Percentiles rank a stretch among this genome's conserved stretches.
Evolutionary conservation across 2,888 invertebrate species (phyloP).

Genomic region (Hypomecis atomaria): DNA sequence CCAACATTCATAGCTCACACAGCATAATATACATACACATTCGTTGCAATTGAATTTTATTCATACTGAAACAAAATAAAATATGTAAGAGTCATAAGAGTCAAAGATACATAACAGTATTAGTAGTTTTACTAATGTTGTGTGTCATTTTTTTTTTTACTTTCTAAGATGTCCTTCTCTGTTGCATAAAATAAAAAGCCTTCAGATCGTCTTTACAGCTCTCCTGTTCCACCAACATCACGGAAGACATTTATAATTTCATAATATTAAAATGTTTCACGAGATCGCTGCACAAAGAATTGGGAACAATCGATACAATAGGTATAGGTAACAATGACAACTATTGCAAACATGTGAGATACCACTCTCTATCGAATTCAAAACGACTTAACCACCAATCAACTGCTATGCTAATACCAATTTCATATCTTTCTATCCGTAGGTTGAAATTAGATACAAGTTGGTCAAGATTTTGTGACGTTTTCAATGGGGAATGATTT

Average conservation of each 20-base stretch:
- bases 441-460: conserved; percentile 28
- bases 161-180: too few relatives aligned
- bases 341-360: conserved; percentile 81
- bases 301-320: conserved; percentile 78
- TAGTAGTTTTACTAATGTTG: too few relatives aligned
- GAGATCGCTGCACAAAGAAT: conserved; percentile 74
- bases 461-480: conserved; percentile 3
- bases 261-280: conserved; percentile 84
- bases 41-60: too few relatives aligned
- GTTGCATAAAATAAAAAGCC: not conserved
- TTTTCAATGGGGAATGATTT: conserved; percentile 39
- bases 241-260: conserved; percentile 84
- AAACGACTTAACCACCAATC: conserved; percentile 46
- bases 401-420: conserved; percentile 17
- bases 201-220: conserved; percentile 40
- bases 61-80: too few relatives aligned
- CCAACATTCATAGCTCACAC: too few relatives aligned
- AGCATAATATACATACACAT: too few relatives aligned
- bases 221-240: conserved; percentile 52
- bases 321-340: conserved; percentile 83
- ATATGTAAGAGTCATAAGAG: too few relatives aligned
- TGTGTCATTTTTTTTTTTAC: too few relatives aligned
- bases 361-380: conserved; percentile 49
- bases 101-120: too few relatives aligned
- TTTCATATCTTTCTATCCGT: conserved; percentile 6